Percentiles rank a stretch among this genome's conserved stretches.
Evolutionary conservation across 1,140 invertebrate species (phyloP).

Genomic region (Drosophila littoralis): DNA sequence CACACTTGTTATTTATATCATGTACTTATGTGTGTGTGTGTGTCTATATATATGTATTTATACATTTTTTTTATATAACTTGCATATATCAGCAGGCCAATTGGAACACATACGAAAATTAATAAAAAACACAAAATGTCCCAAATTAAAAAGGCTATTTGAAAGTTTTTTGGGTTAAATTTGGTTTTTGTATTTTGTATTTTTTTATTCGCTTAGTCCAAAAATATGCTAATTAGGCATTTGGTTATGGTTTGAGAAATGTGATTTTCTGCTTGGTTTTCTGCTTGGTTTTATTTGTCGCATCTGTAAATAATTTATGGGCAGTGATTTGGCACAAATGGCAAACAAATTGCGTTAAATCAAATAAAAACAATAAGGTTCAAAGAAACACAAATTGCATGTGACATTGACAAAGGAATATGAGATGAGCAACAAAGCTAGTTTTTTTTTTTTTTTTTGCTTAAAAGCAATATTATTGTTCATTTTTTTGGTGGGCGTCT

Average conservation of each 20-base stretch:
- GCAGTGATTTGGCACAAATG: conserved; percentile 45
- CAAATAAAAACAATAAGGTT: conserved; percentile 12
- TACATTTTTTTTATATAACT: conserved; percentile 23
- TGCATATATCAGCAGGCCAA: conserved; percentile 16
- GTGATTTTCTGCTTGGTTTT: conserved; percentile 25
- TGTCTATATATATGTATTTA: neutral
- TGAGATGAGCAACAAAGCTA: conserved; percentile 33
- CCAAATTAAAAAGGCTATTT: conserved; percentile 17
- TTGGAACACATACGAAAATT: conserved; percentile 23
- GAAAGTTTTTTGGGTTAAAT: neutral
- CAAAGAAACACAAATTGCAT: conserved; percentile 35
- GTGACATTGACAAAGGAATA: conserved; percentile 46
- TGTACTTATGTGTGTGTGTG: conserved; percentile 19
- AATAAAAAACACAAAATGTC: neutral
- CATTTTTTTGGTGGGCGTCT: conserved; percentile 23
- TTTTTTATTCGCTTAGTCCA: conserved; percentile 4
- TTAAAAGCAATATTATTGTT: conserved; percentile 26
- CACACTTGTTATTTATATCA: conserved; percentile 53
- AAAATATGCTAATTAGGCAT: conserved; percentile 34
- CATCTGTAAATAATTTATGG: conserved; percentile 55
- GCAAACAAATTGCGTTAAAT: conserved; percentile 17
- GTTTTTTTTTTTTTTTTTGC: conserved; percentile 24
- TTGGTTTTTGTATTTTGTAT: neutral
- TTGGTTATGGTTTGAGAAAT: conserved; percentile 39
- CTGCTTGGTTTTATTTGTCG: conserved; percentile 20